phyloP scores from a whole-genome alignment of 2,888 invertebrate genomes.

The Uropetala carovei region DNA sequence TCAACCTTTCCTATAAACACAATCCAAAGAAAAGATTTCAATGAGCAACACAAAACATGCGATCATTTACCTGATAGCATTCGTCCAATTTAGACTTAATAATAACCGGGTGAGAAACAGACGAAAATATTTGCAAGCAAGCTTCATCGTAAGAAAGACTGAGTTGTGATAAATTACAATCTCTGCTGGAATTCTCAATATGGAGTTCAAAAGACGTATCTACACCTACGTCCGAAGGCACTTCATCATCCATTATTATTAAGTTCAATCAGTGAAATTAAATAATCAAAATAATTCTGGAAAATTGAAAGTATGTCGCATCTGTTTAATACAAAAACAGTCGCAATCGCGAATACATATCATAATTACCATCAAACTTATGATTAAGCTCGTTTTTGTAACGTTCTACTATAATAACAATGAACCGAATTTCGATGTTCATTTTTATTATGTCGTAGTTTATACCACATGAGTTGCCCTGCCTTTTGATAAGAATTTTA shows the following conservation, averaged over 20 bases:
- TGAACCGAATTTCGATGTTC: constrained; percentile 31
- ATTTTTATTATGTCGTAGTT: constrained; percentile 23
- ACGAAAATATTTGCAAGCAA: constrained; percentile 38
- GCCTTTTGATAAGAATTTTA: not conserved
- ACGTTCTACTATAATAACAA: not conserved
- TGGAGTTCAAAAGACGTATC: not conserved
- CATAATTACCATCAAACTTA: not conserved
- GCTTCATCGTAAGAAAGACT: constrained; percentile 32
- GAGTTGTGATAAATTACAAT: not conserved
- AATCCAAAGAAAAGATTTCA: not conserved
- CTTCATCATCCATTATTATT: not conserved
- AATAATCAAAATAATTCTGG: not conserved
- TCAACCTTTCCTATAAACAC: not conserved
- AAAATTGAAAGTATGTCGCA: not conserved
- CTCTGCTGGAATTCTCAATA: not conserved
- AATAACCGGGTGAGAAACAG: not conserved
- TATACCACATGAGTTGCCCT: not conserved
- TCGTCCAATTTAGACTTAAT: not conserved
- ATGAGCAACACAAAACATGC: not conserved
- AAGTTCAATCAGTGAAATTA: not conserved
- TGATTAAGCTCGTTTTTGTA: not conserved
- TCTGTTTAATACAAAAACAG: not conserved
- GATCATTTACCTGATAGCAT: constrained; percentile 35
- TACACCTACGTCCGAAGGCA: not conserved
- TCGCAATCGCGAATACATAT: not conserved